These are phyloP conservation scores for Chaitophorus viminalis DNA, from an alignment of 2,888 invertebrate genomes.

Conservation along the genomic window DNA sequence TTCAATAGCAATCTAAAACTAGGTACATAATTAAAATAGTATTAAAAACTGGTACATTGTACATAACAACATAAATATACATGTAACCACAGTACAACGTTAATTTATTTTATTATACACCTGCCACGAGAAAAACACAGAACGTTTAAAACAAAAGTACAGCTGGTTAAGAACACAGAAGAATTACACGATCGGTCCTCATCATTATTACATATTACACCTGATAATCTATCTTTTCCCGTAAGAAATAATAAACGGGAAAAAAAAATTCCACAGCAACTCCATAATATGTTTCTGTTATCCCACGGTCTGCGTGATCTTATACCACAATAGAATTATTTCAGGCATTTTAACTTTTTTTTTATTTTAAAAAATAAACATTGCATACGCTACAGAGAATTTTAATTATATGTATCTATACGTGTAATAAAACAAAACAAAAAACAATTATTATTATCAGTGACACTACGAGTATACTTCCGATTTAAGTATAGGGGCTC, in stretches of 20 bases:
- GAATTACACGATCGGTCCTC: slow-evolving; percentile 16
- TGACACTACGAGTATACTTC: not conserved
- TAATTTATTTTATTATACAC: slow-evolving; percentile 36
- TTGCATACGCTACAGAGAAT: not conserved
- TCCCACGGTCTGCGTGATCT: slow-evolving; percentile 34
- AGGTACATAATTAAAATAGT: not conserved
- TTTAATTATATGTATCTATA: not conserved
- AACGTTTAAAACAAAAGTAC: slow-evolving; percentile 24
- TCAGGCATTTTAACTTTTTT: slow-evolving; percentile 17
- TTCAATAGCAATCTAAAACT: not conserved
- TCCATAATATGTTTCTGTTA: not conserved
- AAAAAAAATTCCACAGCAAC: slow-evolving; percentile 8
- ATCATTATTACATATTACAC: slow-evolving; percentile 29
- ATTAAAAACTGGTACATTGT: no score
- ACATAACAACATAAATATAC: not conserved
- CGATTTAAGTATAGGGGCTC: no score
- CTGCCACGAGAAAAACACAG: slow-evolving; percentile 4
- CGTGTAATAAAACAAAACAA: not conserved
- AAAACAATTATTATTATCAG: not conserved
- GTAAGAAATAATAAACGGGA: not conserved
- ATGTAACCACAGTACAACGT: not conserved
- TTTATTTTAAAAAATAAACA: not conserved
- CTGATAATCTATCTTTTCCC: slow-evolving; percentile 25
- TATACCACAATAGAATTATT: slow-evolving; percentile 18
- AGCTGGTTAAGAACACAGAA: slow-evolving; percentile 27